phyloP scores from a whole-genome alignment of 2,797 vertebrate genomes.

The Chaenodraco wilsoni region DNA sequence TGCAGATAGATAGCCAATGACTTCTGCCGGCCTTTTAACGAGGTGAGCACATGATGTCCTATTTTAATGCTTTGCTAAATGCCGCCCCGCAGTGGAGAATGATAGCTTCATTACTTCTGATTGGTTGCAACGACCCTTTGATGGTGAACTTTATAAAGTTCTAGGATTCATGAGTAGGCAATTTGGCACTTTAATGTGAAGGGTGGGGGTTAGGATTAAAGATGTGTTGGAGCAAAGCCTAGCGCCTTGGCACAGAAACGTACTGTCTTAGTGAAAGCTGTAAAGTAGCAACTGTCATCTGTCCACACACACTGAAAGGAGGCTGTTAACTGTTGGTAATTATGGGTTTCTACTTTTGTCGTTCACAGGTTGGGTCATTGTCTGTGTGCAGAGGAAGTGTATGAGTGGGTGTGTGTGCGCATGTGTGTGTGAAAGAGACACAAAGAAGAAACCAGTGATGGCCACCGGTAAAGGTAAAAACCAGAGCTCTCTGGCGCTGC shows the following conservation, averaged over 20 bases:
- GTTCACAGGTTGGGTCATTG: conserved; percentile 68
- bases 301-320: conserved; percentile 20
- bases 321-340: conserved; percentile 33
- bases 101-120: conserved; percentile 68
- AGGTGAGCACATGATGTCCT: conserved; percentile 43
- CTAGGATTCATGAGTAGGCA: conserved; percentile 69
- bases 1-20: conserved; percentile 54
- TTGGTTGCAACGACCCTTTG: conserved; percentile 70
- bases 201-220: conserved; percentile 52
- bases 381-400: conserved; percentile 30
- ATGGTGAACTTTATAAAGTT: conserved; percentile 72
- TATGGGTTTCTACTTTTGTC: conserved; percentile 46
- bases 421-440: conserved; percentile 40
- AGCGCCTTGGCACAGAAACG: conserved; percentile 59
- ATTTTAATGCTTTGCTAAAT: conserved; percentile 69
- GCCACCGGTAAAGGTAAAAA: conserved; percentile 95
- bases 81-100: conserved; percentile 41
- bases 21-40: conserved; percentile 46
- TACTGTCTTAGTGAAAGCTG: conserved; percentile 50
- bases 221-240: conserved; percentile 71
- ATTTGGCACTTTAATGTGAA: conserved; percentile 71
- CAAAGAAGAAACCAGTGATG: conserved; percentile 81
- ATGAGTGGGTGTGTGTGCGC: conserved; percentile 10
- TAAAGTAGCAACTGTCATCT: conserved; percentile 66
- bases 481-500: conserved; percentile 95